Percentiles rank a stretch among this genome's conserved stretches.
Evolutionary conservation across 2,797 vertebrate species (phyloP).

Genomic region (Graptemys geographica): DNA sequence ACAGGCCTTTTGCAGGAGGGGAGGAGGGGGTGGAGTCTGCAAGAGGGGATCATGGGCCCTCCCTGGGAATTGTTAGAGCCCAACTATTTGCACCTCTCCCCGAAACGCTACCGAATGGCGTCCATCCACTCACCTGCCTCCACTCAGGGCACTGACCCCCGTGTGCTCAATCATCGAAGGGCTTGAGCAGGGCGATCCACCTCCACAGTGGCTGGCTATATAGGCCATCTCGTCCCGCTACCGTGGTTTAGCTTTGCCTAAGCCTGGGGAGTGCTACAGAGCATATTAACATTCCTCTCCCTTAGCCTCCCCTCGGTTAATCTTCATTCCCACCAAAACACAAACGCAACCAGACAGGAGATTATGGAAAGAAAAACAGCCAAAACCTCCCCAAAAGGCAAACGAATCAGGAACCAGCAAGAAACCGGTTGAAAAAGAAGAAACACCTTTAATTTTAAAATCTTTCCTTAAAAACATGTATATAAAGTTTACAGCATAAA

Average conservation of each 20-base stretch:
- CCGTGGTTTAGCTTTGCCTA: slow-evolving; percentile 22
- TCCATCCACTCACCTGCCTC: background rate
- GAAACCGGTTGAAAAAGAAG: slow-evolving; percentile 35
- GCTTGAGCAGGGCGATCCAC: background rate
- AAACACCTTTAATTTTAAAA: slow-evolving; percentile 82
- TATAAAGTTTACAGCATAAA: slow-evolving; percentile 78
- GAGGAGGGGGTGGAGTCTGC: background rate
- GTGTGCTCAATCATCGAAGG: background rate
- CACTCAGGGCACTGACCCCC: background rate
- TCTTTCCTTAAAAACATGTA: slow-evolving; percentile 76
- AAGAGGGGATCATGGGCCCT: background rate
- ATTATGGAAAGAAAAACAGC: background rate
- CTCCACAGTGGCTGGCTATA: background rate
- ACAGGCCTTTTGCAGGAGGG: background rate
- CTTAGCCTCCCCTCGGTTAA: slow-evolving; percentile 29
- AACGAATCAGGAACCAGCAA: background rate
- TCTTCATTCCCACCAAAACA: slow-evolving; percentile 23
- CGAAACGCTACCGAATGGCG: background rate
- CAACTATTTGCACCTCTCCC: accelerated
- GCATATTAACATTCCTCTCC: slow-evolving; percentile 60
- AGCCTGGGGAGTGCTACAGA: slow-evolving; percentile 49
- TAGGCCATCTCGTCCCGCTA: slow-evolving; percentile 17
- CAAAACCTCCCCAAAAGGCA: background rate
- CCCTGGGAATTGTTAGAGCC: background rate
- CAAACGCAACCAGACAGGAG: background rate